These are phyloP conservation scores for Poeciliopsis infans DNA, from an alignment of 2,797 vertebrate species.

Conservation along the genomic window DNA sequence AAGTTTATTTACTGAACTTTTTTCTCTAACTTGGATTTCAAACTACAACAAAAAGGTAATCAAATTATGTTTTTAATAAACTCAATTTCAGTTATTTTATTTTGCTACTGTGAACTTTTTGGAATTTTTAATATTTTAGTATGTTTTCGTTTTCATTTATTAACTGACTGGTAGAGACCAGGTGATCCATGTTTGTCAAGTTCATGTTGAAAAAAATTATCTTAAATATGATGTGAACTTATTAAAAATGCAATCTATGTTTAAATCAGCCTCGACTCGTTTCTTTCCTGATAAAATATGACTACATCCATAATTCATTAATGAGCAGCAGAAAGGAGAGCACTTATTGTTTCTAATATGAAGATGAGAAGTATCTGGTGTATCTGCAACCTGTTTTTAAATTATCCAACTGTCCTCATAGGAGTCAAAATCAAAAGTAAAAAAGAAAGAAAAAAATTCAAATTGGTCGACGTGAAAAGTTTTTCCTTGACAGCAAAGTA, in stretches of 20 bases:
- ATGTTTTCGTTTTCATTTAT: neutral
- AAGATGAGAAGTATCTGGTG: neutral
- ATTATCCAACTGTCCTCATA: neutral
- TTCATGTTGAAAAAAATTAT: neutral
- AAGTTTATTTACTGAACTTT: neutral
- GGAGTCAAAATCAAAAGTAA: neutral
- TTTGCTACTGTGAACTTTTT: neutral
- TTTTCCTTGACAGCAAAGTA: constrained; percentile 37
- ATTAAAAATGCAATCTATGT: neutral
- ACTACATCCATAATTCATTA: constrained; percentile 10
- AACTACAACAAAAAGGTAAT: neutral
- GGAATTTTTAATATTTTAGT: neutral
- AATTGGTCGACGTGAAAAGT: neutral
- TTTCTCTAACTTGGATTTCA: neutral
- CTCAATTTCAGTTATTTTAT: neutral
- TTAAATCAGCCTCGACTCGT: neutral
- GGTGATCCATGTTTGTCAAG: neutral
- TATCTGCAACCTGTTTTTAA: neutral
- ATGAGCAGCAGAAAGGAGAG: neutral
- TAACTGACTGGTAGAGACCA: neutral
- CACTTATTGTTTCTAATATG: neutral
- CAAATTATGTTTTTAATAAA: neutral
- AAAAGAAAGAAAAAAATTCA: neutral
- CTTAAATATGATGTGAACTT: neutral
- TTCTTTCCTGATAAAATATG: neutral